Evolutionary conservation across 2,113 vertebrate species (phyloP).

Genomic region (Xenopus tropicalis): UCB_Xtro_10.0 CM004445.2:86594001-86594500

Average conservation of each 20-base stretch:
- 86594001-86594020: no score
- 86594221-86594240: neutral
- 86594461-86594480: neutral
- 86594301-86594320: conserved; percentile 35
- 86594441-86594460: conserved; percentile 2
- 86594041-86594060: no score
- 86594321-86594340: conserved; percentile 41
- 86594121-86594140: neutral
- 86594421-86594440: conserved; percentile 1
- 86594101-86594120: no score
- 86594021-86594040: no score
- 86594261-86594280: neutral
- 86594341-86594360: conserved; percentile 36
- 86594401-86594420: conserved; percentile 22
- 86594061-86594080: no score
- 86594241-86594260: neutral
- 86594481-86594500: neutral
- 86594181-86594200: neutral
- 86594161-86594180: neutral
- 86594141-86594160: neutral
- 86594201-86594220: conserved; percentile 9
- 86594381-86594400: conserved; percentile 27
- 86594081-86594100: no score
- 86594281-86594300: neutral
- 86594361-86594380: conserved; percentile 39